Base-by-base conservation (phyloP, 92 coral and sea anemone species). In the Meandrina meandrites region DNA sequence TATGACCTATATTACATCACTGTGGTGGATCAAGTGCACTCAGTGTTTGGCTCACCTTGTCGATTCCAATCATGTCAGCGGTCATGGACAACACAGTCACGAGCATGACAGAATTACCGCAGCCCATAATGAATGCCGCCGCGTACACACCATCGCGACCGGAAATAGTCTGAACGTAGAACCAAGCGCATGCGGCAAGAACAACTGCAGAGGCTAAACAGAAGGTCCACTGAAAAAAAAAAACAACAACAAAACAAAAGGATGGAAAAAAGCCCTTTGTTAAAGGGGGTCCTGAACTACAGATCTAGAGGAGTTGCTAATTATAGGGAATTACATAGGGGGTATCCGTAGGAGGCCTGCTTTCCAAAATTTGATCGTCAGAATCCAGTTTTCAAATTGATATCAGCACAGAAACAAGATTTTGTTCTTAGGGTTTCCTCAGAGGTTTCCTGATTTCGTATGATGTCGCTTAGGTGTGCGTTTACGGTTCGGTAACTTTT, bases 61-160 rank as follows among this genome's bases (percentile, higher is more conserved):
- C 95, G 68, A 85, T 87, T 68, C 91, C 94, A 35, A 90, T 91
- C 88, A 94, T 84, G 79, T 92, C 95, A 64, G 95, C 91, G 22
- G 89, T 84, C 95, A 94, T 88, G 40, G 90, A 74, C 78, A 94
- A 73, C 70, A 93, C 91, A 57, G 95, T 94, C 80, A 88, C 93
- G 77, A 94, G 79, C 93, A 94, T 89, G 45, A 92, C 85, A 21
- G 98, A 94, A 82, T 92, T 90, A 83, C 98, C 90, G 76, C 91
- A 75, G 82, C 98, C 95, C 81, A 89, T 78, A 70, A 92, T 35
- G 81, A 94, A 90, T 72, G 93, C 88, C 48, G 98, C 87, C 79
- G 90, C 89, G 72, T 92, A 94, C 58, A 90, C 94, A 21, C 77
- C 89, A 71, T 90, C 84, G 16, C 86, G 90, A 5, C 90, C 89